phyloP scores from a whole-genome alignment of 2,888 invertebrate genomes.

The Lacanobia wlatinum region DNA sequence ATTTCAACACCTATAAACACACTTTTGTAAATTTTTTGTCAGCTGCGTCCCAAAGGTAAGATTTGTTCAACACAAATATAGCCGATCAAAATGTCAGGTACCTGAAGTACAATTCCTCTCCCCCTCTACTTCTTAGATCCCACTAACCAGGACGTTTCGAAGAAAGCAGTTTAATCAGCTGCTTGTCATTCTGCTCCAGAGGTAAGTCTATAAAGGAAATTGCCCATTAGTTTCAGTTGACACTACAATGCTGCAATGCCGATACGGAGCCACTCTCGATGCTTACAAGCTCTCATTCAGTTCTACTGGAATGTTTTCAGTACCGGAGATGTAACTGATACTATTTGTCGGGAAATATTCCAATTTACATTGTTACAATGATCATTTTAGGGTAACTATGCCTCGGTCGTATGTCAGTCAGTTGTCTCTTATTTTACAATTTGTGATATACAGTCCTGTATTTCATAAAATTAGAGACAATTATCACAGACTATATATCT shows the following conservation, averaged over 20 bases:
- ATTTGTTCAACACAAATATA: too few species aligned
- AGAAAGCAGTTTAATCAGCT: constrained; percentile 37
- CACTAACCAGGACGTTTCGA: background rate
- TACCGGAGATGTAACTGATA: background rate
- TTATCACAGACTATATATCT: too few species aligned
- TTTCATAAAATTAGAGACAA: too few species aligned
- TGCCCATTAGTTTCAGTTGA: constrained; percentile 51
- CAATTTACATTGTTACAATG: background rate
- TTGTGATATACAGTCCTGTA: too few species aligned
- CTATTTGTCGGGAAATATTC: constrained; percentile 5
- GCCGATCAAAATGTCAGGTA: too few species aligned
- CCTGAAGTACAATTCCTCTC: too few species aligned
- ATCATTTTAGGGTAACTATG: background rate
- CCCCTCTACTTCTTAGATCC: background rate
- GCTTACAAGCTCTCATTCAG: background rate
- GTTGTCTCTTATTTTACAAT: too few species aligned
- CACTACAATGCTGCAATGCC: constrained; percentile 34
- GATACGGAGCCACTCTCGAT: background rate
- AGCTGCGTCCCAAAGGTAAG: too few species aligned
- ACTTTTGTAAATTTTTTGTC: too few species aligned
- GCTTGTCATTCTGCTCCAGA: constrained; percentile 45
- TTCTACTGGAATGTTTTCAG: constrained; percentile 13
- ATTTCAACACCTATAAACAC: too few species aligned
- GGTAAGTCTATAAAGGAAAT: constrained; percentile 45
- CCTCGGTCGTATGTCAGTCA: too few species aligned